Evolutionary conservation across 1,140 invertebrate genomes (phyloP), one percentile per base, ranked within the genome.

Genomic region (Phenacoccus solenopsis): DNA sequence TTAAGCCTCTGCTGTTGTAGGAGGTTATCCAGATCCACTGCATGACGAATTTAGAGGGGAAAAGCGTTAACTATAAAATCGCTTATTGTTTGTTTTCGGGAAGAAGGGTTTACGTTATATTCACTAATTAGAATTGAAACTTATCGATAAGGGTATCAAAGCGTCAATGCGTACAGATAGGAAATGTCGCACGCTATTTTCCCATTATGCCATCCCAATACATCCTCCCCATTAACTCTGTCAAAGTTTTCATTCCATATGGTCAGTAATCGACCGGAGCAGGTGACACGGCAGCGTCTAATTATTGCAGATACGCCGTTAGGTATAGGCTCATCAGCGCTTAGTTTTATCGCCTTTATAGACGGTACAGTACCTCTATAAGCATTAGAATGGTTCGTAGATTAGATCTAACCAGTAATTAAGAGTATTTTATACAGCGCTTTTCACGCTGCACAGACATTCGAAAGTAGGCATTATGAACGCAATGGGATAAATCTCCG

Each of bases 81-180:
- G 56, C 56, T n/a, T 59, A 59, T 24, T 64, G 59, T 64, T 64
- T 64, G 25, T 64, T 64, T 64, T 64, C 10, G 12, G 25, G 4
- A 27, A 22, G 21, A 24, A 22, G 22, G 59, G 22, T 20, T 64
- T 64, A 24, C 20, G 22, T 25, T 20, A 10, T 27, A 49, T 64
- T 64, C 20, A 27, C 59, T 64, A 64, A 64, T 64, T 64, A 64
- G 59, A 64, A 64, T 64, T 22, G 22, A 64, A 64, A 64, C 59
- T 64, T 64, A 64, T 64, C 59, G 59, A 64, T 64, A 64, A 64
- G 59, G 59, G 59, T 64, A 64, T 64, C 59, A 25, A 64, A 64
- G 59, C 59, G 59, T 64, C 25, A 3, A 27, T 24, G 59, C 59
- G 25, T 27, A 22, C 59, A 59, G 7, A n/a, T n/a, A 32, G 5